Evolutionary conservation across 2,113 vertebrate species (phyloP).

Genomic region (Chlorodrepanis virens): DNA sequence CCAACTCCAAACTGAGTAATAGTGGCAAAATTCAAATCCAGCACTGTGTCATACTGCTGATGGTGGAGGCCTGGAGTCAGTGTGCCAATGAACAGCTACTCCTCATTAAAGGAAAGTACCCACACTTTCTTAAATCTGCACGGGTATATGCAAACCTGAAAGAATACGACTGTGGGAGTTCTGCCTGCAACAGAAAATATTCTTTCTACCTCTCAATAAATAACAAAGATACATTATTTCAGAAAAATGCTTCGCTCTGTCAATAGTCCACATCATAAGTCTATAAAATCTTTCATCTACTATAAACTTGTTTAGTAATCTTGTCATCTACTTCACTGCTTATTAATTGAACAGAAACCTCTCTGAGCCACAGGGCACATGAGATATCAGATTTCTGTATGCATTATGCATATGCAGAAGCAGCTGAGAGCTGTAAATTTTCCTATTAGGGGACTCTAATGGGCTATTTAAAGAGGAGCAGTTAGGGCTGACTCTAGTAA

Average conservation of each 20-base stretch:
- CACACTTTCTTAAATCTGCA: not conserved
- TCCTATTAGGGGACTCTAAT: not conserved
- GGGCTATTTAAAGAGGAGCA: not conserved
- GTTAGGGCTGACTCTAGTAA: not conserved
- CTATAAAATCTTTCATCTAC: not conserved
- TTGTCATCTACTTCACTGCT: constrained; percentile 14
- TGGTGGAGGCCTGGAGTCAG: not conserved
- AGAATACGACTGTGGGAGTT: not conserved
- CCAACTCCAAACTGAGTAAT: not conserved
- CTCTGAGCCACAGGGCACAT: not conserved
- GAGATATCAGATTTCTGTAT: not conserved
- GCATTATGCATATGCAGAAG: not conserved
- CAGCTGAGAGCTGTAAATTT: not conserved
- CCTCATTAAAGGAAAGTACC: not conserved
- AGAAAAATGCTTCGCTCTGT: not conserved
- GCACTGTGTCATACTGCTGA: not conserved
- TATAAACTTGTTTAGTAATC: constrained; percentile 36
- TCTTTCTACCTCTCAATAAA: not conserved
- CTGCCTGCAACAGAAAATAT: not conserved
- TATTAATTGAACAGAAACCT: constrained; percentile 22
- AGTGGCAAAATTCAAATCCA: not conserved
- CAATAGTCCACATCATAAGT: not conserved
- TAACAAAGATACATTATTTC: not conserved
- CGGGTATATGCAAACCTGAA: not conserved
- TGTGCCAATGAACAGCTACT: not conserved